These are phyloP conservation scores for Acrocephalus arundinaceus DNA, from an alignment of 2,113 vertebrate species.

Conservation along the genomic window DNA sequence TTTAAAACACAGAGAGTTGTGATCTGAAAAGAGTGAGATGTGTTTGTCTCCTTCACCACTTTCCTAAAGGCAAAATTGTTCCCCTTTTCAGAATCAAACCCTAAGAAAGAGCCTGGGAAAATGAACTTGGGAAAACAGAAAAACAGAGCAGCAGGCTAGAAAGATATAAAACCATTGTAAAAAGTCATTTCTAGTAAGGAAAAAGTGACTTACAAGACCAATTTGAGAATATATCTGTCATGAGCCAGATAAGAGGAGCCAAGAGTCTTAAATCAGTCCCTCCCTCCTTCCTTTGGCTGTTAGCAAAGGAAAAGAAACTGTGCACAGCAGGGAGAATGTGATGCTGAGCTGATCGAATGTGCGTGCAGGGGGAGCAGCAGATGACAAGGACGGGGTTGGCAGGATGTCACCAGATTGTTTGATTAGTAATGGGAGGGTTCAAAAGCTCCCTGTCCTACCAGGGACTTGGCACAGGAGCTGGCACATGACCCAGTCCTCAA, in stretches of 20 bases:
- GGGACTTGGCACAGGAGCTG: neutral
- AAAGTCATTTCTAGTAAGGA: neutral
- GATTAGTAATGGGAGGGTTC: slow-evolving; percentile 32
- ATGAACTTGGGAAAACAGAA: neutral
- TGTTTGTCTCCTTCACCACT: neutral
- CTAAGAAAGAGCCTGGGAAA: neutral
- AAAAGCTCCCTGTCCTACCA: neutral
- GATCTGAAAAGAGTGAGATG: neutral
- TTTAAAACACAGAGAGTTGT: neutral
- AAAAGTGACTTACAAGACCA: slow-evolving; percentile 26
- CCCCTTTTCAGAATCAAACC: neutral
- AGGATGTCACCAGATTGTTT: slow-evolving; percentile 33
- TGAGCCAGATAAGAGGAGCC: neutral
- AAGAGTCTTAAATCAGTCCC: neutral
- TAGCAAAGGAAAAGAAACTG: neutral
- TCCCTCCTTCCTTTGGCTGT: neutral
- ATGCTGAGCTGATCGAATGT: neutral
- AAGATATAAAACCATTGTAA: neutral
- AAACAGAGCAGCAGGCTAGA: neutral
- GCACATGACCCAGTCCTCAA: neutral
- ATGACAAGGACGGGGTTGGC: slow-evolving; percentile 1
- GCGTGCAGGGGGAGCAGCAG: neutral
- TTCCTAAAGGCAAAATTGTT: neutral
- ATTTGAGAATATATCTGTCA: slow-evolving; percentile 8
- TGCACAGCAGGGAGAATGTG: neutral